phyloP scores from a whole-genome alignment of 2,797 vertebrate species.

The Gephyroberyx darwinii region DNA sequence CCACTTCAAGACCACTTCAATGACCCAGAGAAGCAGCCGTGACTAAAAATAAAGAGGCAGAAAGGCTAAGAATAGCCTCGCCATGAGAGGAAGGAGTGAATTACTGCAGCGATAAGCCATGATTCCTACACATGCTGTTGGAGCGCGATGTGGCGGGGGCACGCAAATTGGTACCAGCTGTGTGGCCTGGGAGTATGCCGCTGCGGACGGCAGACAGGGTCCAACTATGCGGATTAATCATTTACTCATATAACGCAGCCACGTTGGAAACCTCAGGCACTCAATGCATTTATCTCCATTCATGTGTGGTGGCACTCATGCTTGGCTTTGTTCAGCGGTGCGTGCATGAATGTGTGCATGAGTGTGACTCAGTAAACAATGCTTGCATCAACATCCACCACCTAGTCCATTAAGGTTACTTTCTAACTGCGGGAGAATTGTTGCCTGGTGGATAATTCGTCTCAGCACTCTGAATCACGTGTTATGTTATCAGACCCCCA shows the following conservation, averaged over 20 bases:
- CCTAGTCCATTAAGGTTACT: conserved; percentile 36
- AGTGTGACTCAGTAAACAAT: conserved; percentile 44
- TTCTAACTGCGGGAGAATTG: conserved; percentile 10
- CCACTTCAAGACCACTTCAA: conserved; percentile 76
- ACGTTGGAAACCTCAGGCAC: conserved; percentile 82
- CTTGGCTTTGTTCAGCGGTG: conserved; percentile 40
- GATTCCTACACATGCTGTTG: conserved; percentile 81
- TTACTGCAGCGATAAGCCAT: conserved; percentile 82
- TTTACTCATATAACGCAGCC: conserved; percentile 83
- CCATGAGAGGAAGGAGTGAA: conserved; percentile 79
- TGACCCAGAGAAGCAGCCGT: conserved; percentile 77
- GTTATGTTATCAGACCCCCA: conserved; percentile 18
- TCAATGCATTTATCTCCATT: conserved; percentile 82
- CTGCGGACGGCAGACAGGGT: conserved; percentile 78
- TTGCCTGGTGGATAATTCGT: conserved; percentile 34
- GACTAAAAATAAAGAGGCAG: conserved; percentile 81
- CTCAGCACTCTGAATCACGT: conserved; percentile 27
- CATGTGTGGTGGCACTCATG: conserved; percentile 74
- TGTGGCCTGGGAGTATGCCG: conserved; percentile 79
- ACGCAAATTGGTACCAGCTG: conserved; percentile 86
- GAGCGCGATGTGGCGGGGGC: conserved; percentile 75
- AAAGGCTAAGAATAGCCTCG: conserved; percentile 81
- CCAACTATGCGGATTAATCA: conserved; percentile 84
- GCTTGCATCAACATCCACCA: conserved; percentile 33
- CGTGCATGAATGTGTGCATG: conserved; percentile 6